Evolutionary conservation across 2,113 vertebrate genomes (phyloP).

Genomic region (Tychaedon coryphoeus): DNA sequence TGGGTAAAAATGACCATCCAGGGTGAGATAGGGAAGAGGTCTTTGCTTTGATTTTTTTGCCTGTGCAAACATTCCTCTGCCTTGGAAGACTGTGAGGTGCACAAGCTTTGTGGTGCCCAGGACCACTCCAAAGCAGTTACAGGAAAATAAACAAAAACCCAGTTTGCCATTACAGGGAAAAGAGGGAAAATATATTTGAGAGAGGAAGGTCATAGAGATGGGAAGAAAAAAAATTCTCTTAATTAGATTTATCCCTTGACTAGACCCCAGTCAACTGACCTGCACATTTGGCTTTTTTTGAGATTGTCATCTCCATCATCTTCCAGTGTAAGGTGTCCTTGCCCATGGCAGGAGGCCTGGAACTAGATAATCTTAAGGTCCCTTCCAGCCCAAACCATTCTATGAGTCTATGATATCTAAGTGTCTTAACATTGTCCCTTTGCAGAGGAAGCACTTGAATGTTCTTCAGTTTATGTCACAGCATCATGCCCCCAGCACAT

Average conservation of each 20-base stretch:
- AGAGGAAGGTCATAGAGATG: neutral
- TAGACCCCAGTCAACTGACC: neutral
- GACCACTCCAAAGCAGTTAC: neutral
- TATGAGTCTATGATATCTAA: neutral
- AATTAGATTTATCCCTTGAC: neutral
- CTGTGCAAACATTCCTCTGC: neutral
- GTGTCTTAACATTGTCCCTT: neutral
- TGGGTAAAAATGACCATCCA: neutral
- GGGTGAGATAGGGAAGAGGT: neutral
- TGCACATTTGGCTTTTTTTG: neutral
- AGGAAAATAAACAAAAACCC: neutral
- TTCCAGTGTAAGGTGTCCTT: neutral
- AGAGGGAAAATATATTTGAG: neutral
- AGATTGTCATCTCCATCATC: neutral
- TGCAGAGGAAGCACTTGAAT: neutral
- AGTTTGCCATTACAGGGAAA: neutral
- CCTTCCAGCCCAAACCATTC: neutral
- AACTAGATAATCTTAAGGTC: neutral
- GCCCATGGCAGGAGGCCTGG: accelerated
- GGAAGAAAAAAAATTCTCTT: neutral
- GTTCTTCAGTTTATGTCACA: neutral
- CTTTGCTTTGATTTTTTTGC: neutral
- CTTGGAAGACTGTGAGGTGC: neutral
- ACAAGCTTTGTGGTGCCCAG: neutral
- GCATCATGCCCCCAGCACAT: too few relatives aligned